Evolutionary conservation across 2,888 invertebrate species (phyloP).

Genomic region (Tyria jacobaeae): DNA sequence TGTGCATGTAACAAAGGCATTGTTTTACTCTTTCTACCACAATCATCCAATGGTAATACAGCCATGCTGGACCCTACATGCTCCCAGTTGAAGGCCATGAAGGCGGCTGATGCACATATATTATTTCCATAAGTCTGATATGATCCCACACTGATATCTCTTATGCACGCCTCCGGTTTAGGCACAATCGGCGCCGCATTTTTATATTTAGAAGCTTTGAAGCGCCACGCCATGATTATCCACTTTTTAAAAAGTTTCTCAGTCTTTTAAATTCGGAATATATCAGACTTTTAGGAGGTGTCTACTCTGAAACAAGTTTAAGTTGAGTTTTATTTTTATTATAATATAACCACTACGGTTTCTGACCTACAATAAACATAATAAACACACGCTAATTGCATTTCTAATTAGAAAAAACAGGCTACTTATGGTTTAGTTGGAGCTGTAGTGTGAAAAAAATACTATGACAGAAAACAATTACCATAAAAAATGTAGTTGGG

Average conservation of each 20-base stretch:
- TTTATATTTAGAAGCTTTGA: constrained; percentile 99
- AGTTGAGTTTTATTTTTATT: constrained; percentile 14
- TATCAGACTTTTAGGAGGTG: constrained; percentile 52
- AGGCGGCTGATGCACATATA: constrained; percentile 96
- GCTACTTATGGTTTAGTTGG: constrained; percentile 32
- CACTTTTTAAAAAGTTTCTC: constrained; percentile 69
- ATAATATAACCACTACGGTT: constrained; percentile 19
- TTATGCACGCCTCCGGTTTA: constrained; percentile 96
- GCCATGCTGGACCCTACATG: constrained; percentile 96
- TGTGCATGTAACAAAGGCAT: constrained; percentile 95
- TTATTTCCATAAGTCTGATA: constrained; percentile 98
- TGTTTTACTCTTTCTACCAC: constrained; percentile 95
- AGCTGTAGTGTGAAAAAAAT: constrained; percentile 19
- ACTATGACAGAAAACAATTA: constrained; percentile 35
- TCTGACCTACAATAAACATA: constrained; percentile 39
- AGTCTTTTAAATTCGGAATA: constrained; percentile 83
- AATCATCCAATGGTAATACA: constrained; percentile 94
- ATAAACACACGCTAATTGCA: constrained; percentile 44
- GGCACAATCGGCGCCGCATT: constrained; percentile 98
- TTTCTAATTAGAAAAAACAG: constrained; percentile 50
- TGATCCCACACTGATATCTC: constrained; percentile 96
- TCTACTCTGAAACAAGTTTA: constrained; percentile 59
- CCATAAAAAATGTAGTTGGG: constrained; percentile 8
- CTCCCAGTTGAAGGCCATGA: constrained; percentile 98
- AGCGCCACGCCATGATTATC: constrained; percentile 94